phyloP scores from a whole-genome alignment of 2,888 invertebrate species.

The Xestia ashworthii region DNA sequence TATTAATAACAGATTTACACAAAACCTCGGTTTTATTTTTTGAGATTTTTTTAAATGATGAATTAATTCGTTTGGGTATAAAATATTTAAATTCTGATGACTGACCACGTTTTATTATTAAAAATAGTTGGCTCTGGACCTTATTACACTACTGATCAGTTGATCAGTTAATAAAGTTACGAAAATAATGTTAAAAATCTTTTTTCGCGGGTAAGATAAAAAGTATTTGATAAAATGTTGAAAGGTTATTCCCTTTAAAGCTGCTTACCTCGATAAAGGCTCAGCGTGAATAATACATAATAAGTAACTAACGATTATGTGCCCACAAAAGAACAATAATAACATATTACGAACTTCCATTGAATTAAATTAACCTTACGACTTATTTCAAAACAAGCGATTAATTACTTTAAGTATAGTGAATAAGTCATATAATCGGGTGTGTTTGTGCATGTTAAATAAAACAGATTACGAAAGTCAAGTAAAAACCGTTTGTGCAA shows the following conservation, averaged over 20 bases:
- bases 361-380: conserved; percentile 57
- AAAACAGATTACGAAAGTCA: conserved; percentile 55
- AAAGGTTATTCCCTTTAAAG: neutral
- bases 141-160: neutral
- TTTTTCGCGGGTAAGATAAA: neutral
- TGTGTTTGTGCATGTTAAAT: conserved; percentile 31
- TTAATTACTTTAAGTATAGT: conserved; percentile 15
- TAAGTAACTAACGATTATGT: conserved; percentile 7
- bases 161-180: neutral
- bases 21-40: neutral
- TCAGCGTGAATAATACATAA: conserved; percentile 30
- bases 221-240: neutral
- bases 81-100: neutral
- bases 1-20: neutral
- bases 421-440: conserved; percentile 39
- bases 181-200: neutral
- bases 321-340: conserved; percentile 36
- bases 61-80: neutral
- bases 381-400: conserved; percentile 11
- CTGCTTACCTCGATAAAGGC: conserved; percentile 18
- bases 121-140: neutral
- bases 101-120: neutral
- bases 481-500: conserved; percentile 50
- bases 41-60: neutral
- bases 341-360: conserved; percentile 23